Evolutionary conservation across 1,140 invertebrate genomes (phyloP).

Genomic region (Spodoptera frugiperda): DNA sequence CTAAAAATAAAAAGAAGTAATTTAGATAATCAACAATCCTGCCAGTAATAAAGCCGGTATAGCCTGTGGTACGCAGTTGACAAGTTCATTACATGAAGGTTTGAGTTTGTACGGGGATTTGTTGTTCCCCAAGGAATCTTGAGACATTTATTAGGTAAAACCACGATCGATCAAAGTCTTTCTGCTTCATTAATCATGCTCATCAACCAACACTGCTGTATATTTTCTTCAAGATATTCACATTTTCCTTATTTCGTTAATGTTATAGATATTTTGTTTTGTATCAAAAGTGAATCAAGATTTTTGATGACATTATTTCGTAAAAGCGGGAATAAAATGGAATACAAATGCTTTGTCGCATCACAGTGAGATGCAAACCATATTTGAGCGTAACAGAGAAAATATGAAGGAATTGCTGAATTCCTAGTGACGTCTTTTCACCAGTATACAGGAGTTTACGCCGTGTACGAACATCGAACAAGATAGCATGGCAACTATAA

Average conservation of each 20-base stretch:
- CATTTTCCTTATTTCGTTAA: slow-evolving; percentile 70
- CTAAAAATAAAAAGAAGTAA: background rate
- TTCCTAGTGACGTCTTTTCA: no score
- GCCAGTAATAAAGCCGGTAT: slow-evolving; percentile 15
- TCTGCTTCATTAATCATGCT: slow-evolving; percentile 80
- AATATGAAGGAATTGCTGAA: no score
- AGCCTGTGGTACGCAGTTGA: slow-evolving; percentile 32
- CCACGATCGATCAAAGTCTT: slow-evolving; percentile 80
- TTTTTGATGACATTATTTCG: background rate
- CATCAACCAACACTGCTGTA: slow-evolving; percentile 68
- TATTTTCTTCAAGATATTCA: slow-evolving; percentile 69
- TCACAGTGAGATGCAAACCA: no score
- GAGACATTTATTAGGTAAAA: slow-evolving; percentile 73
- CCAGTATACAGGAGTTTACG: no score
- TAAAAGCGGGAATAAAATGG: background rate
- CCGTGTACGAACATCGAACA: no score
- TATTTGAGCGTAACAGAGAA: no score
- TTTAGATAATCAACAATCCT: background rate
- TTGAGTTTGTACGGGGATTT: slow-evolving; percentile 60
- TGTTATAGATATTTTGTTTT: slow-evolving; percentile 51
- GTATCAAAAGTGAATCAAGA: slow-evolving; percentile 15
- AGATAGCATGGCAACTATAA: no score
- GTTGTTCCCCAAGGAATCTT: slow-evolving; percentile 57
- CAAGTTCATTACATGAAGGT: slow-evolving; percentile 60
- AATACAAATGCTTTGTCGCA: background rate